Evolutionary conservation across 2,797 vertebrate species (phyloP).

Genomic region (Syndactyla subalaris): DNA sequence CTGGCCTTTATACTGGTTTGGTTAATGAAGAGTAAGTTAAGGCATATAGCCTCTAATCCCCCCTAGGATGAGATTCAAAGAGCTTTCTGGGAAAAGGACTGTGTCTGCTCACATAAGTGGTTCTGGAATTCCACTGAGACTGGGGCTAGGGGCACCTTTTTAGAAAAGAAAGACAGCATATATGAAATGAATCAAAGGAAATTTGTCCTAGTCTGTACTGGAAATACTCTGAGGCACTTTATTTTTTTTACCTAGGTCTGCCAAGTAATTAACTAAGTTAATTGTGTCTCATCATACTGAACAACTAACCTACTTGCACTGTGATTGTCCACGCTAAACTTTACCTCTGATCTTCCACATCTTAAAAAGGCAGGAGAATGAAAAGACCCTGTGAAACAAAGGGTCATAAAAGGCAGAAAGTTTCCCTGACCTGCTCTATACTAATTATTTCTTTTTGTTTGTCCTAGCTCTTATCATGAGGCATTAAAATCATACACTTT

Average conservation of each 20-base stretch:
- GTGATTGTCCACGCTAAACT: neutral
- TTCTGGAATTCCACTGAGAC: neutral
- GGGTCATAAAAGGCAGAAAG: constrained; percentile 57
- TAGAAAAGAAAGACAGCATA: neutral
- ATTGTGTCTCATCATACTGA: constrained; percentile 6
- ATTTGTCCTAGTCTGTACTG: neutral
- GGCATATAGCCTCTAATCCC: neutral
- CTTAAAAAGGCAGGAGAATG: neutral
- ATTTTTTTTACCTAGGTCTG: neutral
- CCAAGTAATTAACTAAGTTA: constrained; percentile 33
- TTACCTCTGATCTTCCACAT: neutral
- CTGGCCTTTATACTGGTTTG: neutral
- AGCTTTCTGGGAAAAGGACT: neutral
- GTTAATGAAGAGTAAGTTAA: neutral
- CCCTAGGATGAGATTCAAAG: neutral
- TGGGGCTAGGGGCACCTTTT: neutral
- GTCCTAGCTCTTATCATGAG: constrained; percentile 66
- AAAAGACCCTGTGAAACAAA: constrained; percentile 16
- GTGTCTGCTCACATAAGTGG: neutral
- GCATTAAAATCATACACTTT: constrained; percentile 71
- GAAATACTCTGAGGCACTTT: constrained; percentile 17
- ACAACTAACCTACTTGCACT: neutral
- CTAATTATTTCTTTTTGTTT: constrained; percentile 53
- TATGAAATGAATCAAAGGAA: constrained; percentile 12
- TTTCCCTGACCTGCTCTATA: constrained; percentile 43